These are phyloP conservation scores for Capreolus pygargus DNA, from an alignment of 2,113 vertebrate genomes.

Conservation along the genomic window DNA sequence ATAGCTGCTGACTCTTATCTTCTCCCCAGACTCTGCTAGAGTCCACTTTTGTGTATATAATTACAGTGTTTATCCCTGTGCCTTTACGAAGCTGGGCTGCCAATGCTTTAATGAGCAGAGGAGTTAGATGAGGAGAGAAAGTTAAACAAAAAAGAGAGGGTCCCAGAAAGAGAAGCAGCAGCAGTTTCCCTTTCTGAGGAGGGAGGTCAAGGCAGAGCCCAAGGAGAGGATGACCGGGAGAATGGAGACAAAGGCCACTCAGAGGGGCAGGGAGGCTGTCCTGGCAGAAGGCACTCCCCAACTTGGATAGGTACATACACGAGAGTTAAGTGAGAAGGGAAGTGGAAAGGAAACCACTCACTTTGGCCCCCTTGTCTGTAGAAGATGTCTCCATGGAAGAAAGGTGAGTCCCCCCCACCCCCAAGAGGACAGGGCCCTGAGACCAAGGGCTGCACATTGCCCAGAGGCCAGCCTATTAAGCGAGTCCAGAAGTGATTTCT, in stretches of 20 bases:
- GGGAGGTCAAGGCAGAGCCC: constrained; percentile 9
- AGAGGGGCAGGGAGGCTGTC: not conserved
- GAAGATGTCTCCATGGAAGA: not conserved
- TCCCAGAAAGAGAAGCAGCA: not conserved
- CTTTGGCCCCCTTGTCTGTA: not conserved
- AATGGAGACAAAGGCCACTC: constrained; percentile 13
- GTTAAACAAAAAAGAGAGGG: not conserved
- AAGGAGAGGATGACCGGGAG: not conserved
- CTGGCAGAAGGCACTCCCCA: not conserved
- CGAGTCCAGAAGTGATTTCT: not conserved
- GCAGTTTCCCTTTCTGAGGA: not conserved
- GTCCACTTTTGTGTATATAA: not conserved
- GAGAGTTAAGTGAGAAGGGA: not conserved
- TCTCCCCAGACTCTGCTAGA: not conserved
- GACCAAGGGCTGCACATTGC: not conserved
- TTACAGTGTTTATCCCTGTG: not conserved
- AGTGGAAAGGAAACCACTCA: not conserved
- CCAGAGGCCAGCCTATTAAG: not conserved
- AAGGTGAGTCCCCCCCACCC: not conserved
- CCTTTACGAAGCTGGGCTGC: not conserved
- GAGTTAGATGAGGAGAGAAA: not conserved
- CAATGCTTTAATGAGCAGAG: not conserved
- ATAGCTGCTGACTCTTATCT: not conserved
- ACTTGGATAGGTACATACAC: too few relatives aligned
- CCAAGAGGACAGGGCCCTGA: not conserved